Evolutionary conservation across 2,797 vertebrate genomes (phyloP).

Genomic region (Diplodus sargus): DNA sequence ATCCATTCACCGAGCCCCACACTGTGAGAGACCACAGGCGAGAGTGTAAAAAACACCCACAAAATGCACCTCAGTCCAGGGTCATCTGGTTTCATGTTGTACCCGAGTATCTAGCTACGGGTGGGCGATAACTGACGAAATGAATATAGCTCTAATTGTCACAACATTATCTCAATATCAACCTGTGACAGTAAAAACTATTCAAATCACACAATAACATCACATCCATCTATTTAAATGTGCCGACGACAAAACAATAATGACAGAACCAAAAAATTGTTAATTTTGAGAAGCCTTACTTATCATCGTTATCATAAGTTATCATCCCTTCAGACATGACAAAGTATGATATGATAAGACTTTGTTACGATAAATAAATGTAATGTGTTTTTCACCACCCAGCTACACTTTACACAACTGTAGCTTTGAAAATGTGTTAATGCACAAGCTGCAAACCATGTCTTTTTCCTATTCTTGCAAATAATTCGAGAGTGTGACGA

Average conservation of each 20-base stretch:
- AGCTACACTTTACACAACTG: neutral
- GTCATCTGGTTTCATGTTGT: constrained; percentile 53
- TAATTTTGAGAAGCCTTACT: neutral
- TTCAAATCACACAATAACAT: neutral
- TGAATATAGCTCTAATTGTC: neutral
- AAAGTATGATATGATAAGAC: neutral
- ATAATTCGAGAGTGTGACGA: constrained; percentile 2
- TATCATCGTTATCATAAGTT: too few species aligned
- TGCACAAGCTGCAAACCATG: neutral
- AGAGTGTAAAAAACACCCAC: constrained; percentile 52
- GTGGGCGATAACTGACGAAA: constrained; percentile 23
- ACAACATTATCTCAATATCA: constrained; percentile 9
- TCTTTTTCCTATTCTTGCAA: neutral
- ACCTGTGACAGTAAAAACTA: constrained; percentile 1
- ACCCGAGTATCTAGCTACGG: constrained; percentile 22
- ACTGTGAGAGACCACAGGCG: constrained; percentile 66
- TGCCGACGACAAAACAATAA: neutral
- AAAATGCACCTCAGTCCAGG: constrained; percentile 37
- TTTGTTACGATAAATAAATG: neutral
- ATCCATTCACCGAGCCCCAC: constrained; percentile 77
- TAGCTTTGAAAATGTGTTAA: neutral
- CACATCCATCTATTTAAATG: neutral
- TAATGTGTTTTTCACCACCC: too few species aligned
- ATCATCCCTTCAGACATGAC: neutral
- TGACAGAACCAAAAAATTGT: neutral